phyloP scores from a whole-genome alignment of 2,113 vertebrate species.

The Bubo scandiacus region DNA sequence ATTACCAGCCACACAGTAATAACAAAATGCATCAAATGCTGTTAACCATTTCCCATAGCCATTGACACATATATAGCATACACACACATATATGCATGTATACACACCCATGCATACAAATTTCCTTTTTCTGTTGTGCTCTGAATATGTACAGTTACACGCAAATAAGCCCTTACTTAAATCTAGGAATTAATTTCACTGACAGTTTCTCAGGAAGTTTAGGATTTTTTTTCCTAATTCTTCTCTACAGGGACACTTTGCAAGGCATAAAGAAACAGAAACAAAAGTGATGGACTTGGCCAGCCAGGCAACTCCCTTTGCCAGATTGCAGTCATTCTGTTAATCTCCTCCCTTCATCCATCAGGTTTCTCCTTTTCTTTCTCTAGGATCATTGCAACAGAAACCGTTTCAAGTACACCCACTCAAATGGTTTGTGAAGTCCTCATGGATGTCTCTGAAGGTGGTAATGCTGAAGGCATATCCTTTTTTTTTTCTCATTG shows the following conservation, averaged over 20 bases:
- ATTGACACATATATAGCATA: not conserved
- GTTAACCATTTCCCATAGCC: not conserved
- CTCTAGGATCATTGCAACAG: not conserved
- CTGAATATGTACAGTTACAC: not conserved
- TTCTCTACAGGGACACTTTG: not conserved
- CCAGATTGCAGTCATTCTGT: not conserved
- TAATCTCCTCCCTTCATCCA: not conserved
- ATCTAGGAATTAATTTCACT: not conserved
- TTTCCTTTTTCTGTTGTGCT: not conserved
- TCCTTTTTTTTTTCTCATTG: not conserved
- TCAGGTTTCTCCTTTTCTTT: not conserved
- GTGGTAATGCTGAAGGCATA: not conserved
- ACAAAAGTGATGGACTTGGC: not conserved
- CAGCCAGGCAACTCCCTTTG: not conserved
- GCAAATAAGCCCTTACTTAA: not conserved
- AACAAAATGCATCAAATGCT: not conserved
- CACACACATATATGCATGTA: not conserved
- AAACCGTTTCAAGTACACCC: not conserved
- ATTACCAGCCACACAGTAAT: not conserved
- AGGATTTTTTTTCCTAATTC: not conserved
- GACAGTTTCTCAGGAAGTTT: not conserved
- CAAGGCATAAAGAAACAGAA: not conserved
- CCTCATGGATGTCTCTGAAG: not conserved
- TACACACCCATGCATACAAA: not conserved
- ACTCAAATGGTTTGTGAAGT: not conserved